These are phyloP conservation scores for Brachyrhaphis roseni DNA, from an alignment of 2,797 vertebrate species.

Conservation along the genomic window DNA sequence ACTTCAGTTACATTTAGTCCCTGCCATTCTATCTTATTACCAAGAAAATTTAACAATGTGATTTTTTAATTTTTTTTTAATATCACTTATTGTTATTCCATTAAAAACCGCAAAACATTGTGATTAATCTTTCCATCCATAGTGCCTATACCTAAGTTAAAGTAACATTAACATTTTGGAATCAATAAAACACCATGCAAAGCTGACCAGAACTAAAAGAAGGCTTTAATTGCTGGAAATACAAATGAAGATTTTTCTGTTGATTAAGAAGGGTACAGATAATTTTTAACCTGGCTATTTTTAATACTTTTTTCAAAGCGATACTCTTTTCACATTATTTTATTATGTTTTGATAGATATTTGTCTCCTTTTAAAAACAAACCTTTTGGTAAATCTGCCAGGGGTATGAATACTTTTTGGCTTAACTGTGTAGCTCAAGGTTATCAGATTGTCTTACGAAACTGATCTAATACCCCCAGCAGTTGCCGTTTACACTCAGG, in stretches of 20 bases:
- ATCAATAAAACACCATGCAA: neutral
- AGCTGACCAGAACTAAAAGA: neutral
- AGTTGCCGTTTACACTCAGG: neutral
- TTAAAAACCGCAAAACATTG: neutral
- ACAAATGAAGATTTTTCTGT: neutral
- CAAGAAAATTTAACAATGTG: neutral
- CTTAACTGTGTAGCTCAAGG: neutral
- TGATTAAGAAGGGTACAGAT: neutral
- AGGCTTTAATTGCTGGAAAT: neutral
- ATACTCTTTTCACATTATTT: neutral
- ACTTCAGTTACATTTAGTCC: neutral
- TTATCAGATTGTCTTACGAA: slow-evolving; percentile 1
- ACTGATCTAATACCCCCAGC: neutral
- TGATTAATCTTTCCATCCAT: neutral
- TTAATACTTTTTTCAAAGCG: neutral
- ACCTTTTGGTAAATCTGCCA: neutral
- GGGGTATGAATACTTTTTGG: neutral
- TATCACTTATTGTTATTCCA: neutral
- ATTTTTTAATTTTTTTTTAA: neutral
- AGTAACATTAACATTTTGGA: neutral
- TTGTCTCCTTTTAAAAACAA: neutral
- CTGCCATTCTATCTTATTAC: neutral
- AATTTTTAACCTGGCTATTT: neutral
- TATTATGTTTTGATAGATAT: neutral
- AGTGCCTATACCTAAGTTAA: neutral